phyloP scores from a whole-genome alignment of 2,888 invertebrate species.

The Chrysolina oricalcia region DNA sequence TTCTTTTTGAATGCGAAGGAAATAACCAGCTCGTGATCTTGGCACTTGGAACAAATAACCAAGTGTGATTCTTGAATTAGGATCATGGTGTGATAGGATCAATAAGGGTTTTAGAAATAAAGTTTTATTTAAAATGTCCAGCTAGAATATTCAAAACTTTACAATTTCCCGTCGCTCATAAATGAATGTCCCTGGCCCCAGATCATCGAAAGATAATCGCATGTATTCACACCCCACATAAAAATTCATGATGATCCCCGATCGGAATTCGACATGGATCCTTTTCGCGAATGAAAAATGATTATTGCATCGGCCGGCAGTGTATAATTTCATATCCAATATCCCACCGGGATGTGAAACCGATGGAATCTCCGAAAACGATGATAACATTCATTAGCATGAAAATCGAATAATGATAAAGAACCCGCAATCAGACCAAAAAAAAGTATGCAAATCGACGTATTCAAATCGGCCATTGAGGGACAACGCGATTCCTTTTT shows the following conservation, averaged over 20 bases:
- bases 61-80: not conserved
- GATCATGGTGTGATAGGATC: not conserved
- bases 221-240: not conserved
- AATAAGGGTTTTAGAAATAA: not conserved
- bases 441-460: conserved; percentile 46
- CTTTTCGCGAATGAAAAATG: conserved; percentile 30
- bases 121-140: no score
- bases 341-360: conserved; percentile 21
- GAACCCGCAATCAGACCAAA: conserved; percentile 41
- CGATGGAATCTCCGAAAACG: conserved; percentile 41
- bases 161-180: no score
- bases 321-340: conserved; percentile 33
- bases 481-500: conserved; percentile 45
- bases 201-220: not conserved
- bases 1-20: conserved; percentile 27
- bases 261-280: conserved; percentile 5
- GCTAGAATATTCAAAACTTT: no score
- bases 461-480: conserved; percentile 45
- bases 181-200: not conserved
- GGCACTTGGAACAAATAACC: not conserved
- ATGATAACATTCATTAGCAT: conserved; percentile 47
- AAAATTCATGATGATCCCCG: conserved; percentile 15
- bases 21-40: not conserved
- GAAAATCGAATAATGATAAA: conserved; percentile 46
- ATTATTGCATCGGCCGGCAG: conserved; percentile 24